Evolutionary conservation across 2,888 invertebrate genomes (phyloP), one percentile per base, ranked within the genome.

Genomic region (Pristionchus exspectatus): DNA sequence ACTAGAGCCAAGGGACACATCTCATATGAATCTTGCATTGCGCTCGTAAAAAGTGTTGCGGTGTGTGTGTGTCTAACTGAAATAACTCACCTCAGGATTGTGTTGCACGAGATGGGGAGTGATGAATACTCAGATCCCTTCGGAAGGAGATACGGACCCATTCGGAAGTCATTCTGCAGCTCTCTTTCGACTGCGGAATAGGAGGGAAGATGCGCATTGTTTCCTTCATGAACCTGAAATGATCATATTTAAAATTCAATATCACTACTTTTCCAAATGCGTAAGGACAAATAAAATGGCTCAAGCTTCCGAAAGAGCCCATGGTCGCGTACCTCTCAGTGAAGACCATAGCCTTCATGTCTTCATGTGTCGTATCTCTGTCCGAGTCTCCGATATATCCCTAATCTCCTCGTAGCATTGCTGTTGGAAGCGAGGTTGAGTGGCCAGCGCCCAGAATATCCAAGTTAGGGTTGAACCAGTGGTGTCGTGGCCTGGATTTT

Each of bases 51-150:
- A 56, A 2, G 10, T 10, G 63, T n/a, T n/a, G n/a, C n/a, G 24
- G 24, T 63, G 24, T 63, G 63, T 24, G n/a, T n/a, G n/a, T 38
- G 38, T 3, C 16, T 56, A 21, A 56, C 56, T 27, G 27, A 2
- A n/a, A 2, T n/a, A n/a, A 5, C 72, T 72, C 30, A 72, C 72
- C 33, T 72, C 72, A 2, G 72, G 72, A 90, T 95, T 93, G 50
- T 93, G 91, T 89, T 95, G 95, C 21, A 95, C 91, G 30, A 92
- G 92, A 2, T 91, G n/a, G 10, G 90, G 85, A 7, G 56, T 30
- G 2, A 90, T 72, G 27, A 86, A 24, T 1, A 89, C 89, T 21
- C 93, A 14, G 93, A 90, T n/a, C 94, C 95, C 85, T 93, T 92
- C 1, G 94, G 93, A n/a, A 90, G 21, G 3, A 77, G 69, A 69